Evolutionary conservation across 2,888 invertebrate species (phyloP), one percentile per base, ranked within the genome.

Genomic region (Octonoba sinensis): DNA sequence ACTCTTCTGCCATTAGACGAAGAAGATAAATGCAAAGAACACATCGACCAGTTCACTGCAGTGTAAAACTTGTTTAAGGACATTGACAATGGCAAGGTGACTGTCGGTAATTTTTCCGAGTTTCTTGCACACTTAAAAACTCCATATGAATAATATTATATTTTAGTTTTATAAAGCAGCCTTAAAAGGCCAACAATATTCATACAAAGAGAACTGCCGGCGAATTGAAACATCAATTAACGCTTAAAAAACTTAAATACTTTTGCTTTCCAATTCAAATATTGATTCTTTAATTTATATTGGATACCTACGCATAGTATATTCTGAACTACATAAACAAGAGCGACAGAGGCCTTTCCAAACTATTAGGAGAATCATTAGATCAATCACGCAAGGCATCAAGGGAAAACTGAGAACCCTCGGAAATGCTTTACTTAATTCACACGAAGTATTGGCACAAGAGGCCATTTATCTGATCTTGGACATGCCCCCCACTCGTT

Each of bases 201-300:
- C 67, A 72, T 86, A 2, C 85, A 86, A 75, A 72, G 86, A 56
- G n/a, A 46, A n/a, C 64, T 84, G 3, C 62, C 82, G 46, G n/a
- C n/a, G n/a, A n/a, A n/a, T n/a, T n/a, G 85, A 82, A n/a, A 73
- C 72, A 1, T 79, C 83, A 24, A 84, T 87, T 0, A 87, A 87
- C 82, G 54, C 67, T 3, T 87, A 86, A 73, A 87, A 86, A 72
- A 18, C 18, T 12, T 57, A 75, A 27, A 83, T 87, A 57, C 54
- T 87, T 56, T n/a, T 77, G 16, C 70, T 87, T 15, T 86, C 85
- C 85, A 49, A 83, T 49, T 87, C 88, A 8, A 88, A 88, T 76
- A 86, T 87, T 86, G 88, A 88, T n/a, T 84, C 83, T 87, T n/a
- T 88, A 88, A 75, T 88, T 85, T 84, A 86, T 88, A 1, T 65